Base-by-base conservation (phyloP, 2,797 vertebrate genomes). In the Amazona ochrocephala region DNA sequence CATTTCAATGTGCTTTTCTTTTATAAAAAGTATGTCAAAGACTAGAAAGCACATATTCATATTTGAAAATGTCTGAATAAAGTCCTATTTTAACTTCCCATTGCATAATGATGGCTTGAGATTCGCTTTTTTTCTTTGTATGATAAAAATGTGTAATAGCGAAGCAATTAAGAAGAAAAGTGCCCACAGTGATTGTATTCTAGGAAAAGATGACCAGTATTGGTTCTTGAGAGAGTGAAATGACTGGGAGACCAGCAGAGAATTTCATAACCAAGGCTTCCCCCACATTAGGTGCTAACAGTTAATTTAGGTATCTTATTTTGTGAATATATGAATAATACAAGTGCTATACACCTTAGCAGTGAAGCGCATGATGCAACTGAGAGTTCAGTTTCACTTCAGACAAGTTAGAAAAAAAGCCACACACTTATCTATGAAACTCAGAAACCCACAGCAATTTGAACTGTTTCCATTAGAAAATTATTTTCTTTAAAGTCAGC, bases 331-430 rank as follows among this genome's bases (percentile, higher is more conserved):
- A 26, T 7, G 21, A 62, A 76, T 2, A 2, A 13, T 72, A 34
- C 6, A 61, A 68, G 18, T n/a, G 10, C 26, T 67, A 58, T 16
- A 80, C 13, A 66, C 30, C 29, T 32, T 56, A 83, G 41, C 26
- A n/a, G 12, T 48, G 29, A 87, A 71, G 23, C 17, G 3, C 2
- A 7, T 18, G 9, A 53, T 3, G 16, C 24, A 89, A 39, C 1
- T 51, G 23, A 51, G 65, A 67, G 45, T 12, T 68, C 58, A 51
- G 37, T 66, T 89, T 81, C 50, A 81, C 50, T 77, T 60, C 32
- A 61, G 56, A n/a, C 0, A 0, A 42, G 4, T 50, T 74, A 20
- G 11, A 42, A 56, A 83, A 50, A 26, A 7, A 7, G 37, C 12
- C 39, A 72, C 32, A 54, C 51, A 45, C 48, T 42, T 64, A 20